A percentile compares a stretch with the other conserved stretches of the same genome.
phyloP scores from a whole-genome alignment of 2,113 vertebrate species.

The Anoura caudifer region DNA sequence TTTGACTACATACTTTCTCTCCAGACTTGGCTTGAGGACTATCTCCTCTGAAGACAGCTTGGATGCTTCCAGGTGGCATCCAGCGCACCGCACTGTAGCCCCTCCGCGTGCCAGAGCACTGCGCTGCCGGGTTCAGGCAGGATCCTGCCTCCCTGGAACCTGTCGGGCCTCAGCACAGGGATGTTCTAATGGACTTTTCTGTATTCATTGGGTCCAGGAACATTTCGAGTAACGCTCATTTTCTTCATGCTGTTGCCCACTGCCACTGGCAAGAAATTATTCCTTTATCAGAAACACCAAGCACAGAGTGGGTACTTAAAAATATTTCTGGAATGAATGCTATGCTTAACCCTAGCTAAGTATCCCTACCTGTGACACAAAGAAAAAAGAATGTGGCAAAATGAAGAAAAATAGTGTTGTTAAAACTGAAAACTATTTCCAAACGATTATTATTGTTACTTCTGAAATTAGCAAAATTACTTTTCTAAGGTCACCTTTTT shows the following conservation, averaged over 20 bases:
- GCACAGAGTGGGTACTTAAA: not conserved
- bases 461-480: not conserved
- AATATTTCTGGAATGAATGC: not conserved
- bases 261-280: not conserved
- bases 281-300: not conserved
- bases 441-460: not conserved
- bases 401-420: not conserved
- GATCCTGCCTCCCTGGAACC: not conserved
- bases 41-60: not conserved
- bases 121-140: rapidly evolving
- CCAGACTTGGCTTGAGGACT: not conserved
- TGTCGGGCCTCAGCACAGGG: not conserved
- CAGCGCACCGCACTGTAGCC: rapidly evolving
- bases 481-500: not conserved
- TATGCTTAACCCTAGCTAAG: not conserved
- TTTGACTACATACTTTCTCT: not conserved
- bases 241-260: not conserved
- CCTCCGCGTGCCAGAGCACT: rapidly evolving
- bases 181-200: not conserved
- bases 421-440: not conserved
- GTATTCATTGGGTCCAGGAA: not conserved
- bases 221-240: not conserved
- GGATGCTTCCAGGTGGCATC: not conserved
- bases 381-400: not conserved
- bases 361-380: not conserved